These are phyloP conservation scores for Acanthurus leucopareius DNA, from an alignment of 2,797 vertebrate species.

Conservation along the genomic window DNA sequence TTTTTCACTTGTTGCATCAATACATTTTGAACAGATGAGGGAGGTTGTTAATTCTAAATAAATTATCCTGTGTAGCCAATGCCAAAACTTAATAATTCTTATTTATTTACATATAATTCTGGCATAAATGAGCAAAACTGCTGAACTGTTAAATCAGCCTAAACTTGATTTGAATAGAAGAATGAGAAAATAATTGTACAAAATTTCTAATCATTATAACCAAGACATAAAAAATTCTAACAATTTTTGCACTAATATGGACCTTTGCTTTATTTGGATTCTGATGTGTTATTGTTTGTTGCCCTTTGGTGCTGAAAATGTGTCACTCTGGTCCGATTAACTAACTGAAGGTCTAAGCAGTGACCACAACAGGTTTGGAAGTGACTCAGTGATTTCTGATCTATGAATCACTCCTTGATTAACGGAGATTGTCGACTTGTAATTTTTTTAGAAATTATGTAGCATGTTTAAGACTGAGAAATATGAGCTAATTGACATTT, in stretches of 20 bases:
- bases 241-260: background rate
- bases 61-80: background rate
- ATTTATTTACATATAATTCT: slow-evolving; percentile 16
- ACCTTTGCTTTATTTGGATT: slow-evolving; percentile 2
- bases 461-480: background rate
- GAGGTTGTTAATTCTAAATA: background rate
- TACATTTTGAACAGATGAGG: background rate
- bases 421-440: background rate
- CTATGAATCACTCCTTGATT: slow-evolving; percentile 30
- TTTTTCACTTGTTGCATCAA: background rate
- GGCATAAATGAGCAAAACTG: background rate
- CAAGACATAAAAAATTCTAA: too few relatives aligned
- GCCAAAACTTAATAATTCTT: background rate
- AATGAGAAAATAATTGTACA: slow-evolving; percentile 9
- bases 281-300: background rate
- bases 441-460: background rate
- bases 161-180: background rate
- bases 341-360: slow-evolving; percentile 26
- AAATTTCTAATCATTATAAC: too few relatives aligned
- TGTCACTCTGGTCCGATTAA: slow-evolving; percentile 37
- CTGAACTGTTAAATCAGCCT: background rate
- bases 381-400: slow-evolving; percentile 28
- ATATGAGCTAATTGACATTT: slow-evolving; percentile 69
- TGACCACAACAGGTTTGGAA: slow-evolving; percentile 33
- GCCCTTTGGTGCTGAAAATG: slow-evolving; percentile 13